Percentiles rank a stretch among this genome's conserved stretches.
These are phyloP conservation scores for Sphyrna mokarran DNA, from an alignment of 2,113 vertebrate species.

Conservation along the genomic window DNA sequence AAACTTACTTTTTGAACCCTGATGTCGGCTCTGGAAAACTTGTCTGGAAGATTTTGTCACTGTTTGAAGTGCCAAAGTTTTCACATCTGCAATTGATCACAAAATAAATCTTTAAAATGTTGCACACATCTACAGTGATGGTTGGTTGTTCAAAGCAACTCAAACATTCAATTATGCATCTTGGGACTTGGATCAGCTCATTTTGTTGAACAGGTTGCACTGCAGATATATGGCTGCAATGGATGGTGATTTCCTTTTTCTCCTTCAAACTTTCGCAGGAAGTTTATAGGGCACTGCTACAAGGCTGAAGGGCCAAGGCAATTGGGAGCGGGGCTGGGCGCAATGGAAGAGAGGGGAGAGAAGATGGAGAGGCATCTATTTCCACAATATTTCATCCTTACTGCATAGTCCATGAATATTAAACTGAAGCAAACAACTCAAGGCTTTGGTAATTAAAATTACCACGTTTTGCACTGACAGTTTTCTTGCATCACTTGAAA, in stretches of 20 bases:
- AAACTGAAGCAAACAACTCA: not conserved
- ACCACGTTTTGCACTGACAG: no score
- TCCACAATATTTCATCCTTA: not conserved
- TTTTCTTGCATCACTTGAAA: no score
- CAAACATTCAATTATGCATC: not conserved
- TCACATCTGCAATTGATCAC: slow-evolving; percentile 62
- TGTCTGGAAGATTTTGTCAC: slow-evolving; percentile 49
- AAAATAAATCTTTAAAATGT: not conserved
- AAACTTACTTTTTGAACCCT: slow-evolving; percentile 76
- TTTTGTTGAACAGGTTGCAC: not conserved
- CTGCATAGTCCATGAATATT: not conserved
- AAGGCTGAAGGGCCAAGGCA: no score
- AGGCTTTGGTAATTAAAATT: no score
- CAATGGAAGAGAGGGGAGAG: no score
- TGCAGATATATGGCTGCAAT: no score
- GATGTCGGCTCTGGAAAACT: slow-evolving; percentile 56
- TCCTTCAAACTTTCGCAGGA: no score
- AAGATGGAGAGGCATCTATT: not conserved
- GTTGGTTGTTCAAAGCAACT: not conserved
- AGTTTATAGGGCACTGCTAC: no score
- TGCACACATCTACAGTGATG: no score
- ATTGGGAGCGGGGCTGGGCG: no score
- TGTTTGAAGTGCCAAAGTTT: slow-evolving; percentile 56
- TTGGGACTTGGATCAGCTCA: not conserved
- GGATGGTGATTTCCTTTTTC: no score